Percentiles rank a stretch among this genome's conserved stretches.
Evolutionary conservation across 2,888 invertebrate genomes (phyloP).

Genomic region (Punctoribates punctum): DNA sequence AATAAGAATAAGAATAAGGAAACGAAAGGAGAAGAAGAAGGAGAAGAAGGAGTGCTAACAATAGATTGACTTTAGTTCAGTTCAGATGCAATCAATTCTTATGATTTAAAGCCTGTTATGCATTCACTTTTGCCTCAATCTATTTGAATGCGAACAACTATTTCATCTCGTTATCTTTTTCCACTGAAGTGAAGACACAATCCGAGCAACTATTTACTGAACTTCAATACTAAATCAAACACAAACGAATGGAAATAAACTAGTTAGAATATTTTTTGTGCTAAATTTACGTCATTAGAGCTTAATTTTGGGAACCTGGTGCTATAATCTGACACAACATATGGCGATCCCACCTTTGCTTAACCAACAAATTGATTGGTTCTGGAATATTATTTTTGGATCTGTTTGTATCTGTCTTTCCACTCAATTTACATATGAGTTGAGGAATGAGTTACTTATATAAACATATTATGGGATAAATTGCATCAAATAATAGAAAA

Average conservation of each 20-base stretch:
- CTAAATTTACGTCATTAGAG: too few relatives aligned
- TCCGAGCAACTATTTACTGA: too few relatives aligned
- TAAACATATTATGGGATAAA: conserved; percentile 10
- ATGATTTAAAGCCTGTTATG: conserved; percentile 21
- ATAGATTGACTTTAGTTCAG: not conserved
- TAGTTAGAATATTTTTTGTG: too few relatives aligned
- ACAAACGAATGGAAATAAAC: too few relatives aligned
- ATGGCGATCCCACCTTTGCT: not conserved
- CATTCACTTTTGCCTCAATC: conserved; percentile 33
- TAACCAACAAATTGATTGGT: not conserved
- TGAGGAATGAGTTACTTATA: conserved; percentile 6
- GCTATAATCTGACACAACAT: not conserved
- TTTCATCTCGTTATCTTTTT: not conserved
- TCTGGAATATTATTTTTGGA: conserved; percentile 4
- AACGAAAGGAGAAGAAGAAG: too few relatives aligned
- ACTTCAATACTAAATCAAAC: too few relatives aligned
- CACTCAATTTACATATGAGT: conserved; percentile 30
- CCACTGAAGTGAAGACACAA: not conserved
- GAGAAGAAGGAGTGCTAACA: not conserved
- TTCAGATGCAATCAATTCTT: not conserved
- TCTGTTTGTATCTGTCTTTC: conserved; percentile 3
- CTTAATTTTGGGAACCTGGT: too few relatives aligned
- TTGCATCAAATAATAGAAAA: not conserved
- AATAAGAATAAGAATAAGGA: not conserved
- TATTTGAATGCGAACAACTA: not conserved